Evolutionary conservation across 2,113 vertebrate genomes (phyloP).

Genomic region (Tringa solitaria): DNA sequence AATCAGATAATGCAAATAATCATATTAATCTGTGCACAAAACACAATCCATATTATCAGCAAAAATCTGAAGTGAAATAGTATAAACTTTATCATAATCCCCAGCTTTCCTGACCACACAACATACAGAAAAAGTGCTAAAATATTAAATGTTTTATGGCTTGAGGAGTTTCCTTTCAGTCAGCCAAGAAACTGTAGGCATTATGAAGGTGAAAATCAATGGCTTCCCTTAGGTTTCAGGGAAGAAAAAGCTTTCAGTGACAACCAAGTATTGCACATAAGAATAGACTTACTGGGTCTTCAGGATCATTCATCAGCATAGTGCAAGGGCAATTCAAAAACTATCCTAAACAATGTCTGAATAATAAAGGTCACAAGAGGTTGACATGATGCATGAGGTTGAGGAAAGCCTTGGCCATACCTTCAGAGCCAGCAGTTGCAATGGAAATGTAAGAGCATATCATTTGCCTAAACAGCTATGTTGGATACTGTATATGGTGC

Average conservation of each 20-base stretch:
- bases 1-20: not conserved
- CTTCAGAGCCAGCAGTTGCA: not conserved
- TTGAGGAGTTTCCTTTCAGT: not conserved
- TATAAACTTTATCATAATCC: not conserved
- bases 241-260: not conserved
- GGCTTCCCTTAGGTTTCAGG: not conserved
- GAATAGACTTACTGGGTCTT: not conserved
- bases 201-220: not conserved
- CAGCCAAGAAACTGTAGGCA: not conserved
- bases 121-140: not conserved
- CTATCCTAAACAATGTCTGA: not conserved
- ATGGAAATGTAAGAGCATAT: not conserved
- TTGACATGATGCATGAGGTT: not conserved
- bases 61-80: not conserved
- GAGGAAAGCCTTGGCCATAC: not conserved
- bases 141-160: not conserved
- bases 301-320: not conserved
- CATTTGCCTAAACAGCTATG: not conserved
- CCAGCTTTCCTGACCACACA: not conserved
- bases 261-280: not conserved
- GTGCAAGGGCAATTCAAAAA: not conserved
- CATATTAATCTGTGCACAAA: not conserved
- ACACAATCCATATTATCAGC: not conserved
- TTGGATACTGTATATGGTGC: not conserved
- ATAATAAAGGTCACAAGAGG: not conserved